Evolutionary conservation across 1,140 invertebrate genomes (phyloP).

Genomic region (Zelostemma sp.): DNA sequence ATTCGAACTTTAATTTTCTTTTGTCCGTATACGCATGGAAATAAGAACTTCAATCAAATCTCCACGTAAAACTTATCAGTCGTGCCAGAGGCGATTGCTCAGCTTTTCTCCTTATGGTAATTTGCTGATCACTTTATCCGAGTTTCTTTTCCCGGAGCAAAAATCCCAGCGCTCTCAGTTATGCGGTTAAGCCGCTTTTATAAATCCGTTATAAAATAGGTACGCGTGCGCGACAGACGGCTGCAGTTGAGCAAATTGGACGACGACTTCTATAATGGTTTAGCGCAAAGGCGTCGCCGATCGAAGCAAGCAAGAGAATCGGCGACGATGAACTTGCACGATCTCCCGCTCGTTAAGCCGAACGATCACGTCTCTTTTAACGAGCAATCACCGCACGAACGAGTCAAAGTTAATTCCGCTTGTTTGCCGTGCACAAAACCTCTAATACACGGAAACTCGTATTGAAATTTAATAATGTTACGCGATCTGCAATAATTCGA

Average conservation of each 20-base stretch:
- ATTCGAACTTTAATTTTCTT: neutral
- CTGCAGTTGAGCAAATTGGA: slow-evolving; percentile 32
- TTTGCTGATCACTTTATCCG: slow-evolving; percentile 45
- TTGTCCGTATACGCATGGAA: neutral
- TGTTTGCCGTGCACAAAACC: slow-evolving; percentile 2
- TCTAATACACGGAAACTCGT: slow-evolving; percentile 1
- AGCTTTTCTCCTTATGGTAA: slow-evolving; percentile 48
- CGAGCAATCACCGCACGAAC: slow-evolving; percentile 17
- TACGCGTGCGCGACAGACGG: slow-evolving; percentile 12
- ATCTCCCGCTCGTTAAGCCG: slow-evolving; percentile 17
- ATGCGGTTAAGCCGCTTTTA: slow-evolving; percentile 14
- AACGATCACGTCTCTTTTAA: slow-evolving; percentile 14
- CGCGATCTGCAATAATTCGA: too few relatives aligned
- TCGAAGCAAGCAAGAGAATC: neutral
- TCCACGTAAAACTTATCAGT: neutral
- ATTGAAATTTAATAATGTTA: too few relatives aligned
- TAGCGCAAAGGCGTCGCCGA: slow-evolving; percentile 10
- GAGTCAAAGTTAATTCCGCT: slow-evolving; percentile 3
- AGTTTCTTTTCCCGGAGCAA: slow-evolving; percentile 15
- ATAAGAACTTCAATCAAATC: neutral
- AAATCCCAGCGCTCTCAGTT: slow-evolving; percentile 4
- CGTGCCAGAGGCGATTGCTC: slow-evolving; percentile 8
- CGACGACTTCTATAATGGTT: slow-evolving; percentile 29
- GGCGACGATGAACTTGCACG: slow-evolving; percentile 16
- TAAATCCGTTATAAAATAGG: slow-evolving; percentile 17